Percentiles rank a stretch among this genome's conserved stretches.
Conservation (phyloP, 2,888 invertebrate species). For the Platycnemis pennipes region DNA sequence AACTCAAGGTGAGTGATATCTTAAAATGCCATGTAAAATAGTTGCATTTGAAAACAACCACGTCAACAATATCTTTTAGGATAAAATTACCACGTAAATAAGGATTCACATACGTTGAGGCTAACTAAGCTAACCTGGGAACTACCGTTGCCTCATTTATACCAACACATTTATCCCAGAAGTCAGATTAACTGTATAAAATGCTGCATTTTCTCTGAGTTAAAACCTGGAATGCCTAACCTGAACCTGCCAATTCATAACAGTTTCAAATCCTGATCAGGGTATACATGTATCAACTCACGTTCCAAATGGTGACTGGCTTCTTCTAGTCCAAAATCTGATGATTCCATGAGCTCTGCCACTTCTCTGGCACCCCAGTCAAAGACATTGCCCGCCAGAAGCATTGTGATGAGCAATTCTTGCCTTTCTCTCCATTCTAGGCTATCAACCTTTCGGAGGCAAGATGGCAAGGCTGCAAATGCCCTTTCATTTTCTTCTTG, state of each 20-base stretch:
- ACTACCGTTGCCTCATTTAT: not conserved
- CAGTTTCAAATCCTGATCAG: not conserved
- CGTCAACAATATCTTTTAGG: no score
- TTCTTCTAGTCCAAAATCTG: constrained; percentile 89
- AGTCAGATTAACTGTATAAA: not conserved
- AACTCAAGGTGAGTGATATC: no score
- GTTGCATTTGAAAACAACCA: no score
- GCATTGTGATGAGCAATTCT: constrained; percentile 81
- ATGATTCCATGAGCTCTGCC: constrained; percentile 89
- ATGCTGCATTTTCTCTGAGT: not conserved
- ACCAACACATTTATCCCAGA: no score
- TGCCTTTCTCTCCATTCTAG: constrained; percentile 80
- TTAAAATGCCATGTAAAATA: no score
- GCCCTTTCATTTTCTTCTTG: constrained; percentile 92
- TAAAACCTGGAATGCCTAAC: not conserved
- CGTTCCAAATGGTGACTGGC: constrained; percentile 91
- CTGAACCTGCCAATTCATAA: not conserved
- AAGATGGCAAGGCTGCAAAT: constrained; percentile 84
- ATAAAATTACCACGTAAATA: no score
- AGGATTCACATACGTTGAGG: not conserved
- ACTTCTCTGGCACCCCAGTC: constrained; percentile 98
- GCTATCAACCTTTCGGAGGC: constrained; percentile 86
- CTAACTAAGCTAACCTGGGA: not conserved
- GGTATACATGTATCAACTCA: constrained; percentile 74
- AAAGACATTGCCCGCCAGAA: constrained; percentile 94